Evolutionary conservation across 2,113 vertebrate species (phyloP).

Genomic region (Hippocampus abdominalis): DNA sequence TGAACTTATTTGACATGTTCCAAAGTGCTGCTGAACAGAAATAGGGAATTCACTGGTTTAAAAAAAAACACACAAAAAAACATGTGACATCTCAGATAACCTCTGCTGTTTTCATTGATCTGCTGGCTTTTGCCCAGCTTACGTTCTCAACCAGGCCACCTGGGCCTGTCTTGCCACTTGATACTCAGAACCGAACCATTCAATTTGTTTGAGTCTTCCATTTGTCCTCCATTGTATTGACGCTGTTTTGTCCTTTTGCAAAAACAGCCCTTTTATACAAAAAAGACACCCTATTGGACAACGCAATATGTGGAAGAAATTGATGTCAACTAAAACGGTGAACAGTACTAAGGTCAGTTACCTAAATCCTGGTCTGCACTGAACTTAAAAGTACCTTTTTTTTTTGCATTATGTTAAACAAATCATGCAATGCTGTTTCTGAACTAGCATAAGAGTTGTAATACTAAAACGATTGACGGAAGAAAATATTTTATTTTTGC

Average conservation of each 20-base stretch:
- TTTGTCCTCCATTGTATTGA: conserved; percentile 1
- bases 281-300: not conserved
- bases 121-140: conserved; percentile 2
- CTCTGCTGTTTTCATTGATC: conserved; percentile 26
- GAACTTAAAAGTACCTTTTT: not conserved
- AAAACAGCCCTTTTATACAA: not conserved
- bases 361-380: not conserved
- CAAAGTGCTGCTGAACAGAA: not conserved
- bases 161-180: conserved; percentile 13
- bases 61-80: conserved; percentile 24
- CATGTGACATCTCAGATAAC: conserved; percentile 12
- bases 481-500: too few species aligned
- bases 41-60: conserved; percentile 16
- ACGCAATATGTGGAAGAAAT: not conserved
- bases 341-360: not conserved
- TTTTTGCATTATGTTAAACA: too few species aligned
- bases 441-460: too few species aligned
- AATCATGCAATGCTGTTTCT: too few species aligned
- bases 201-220: conserved; percentile 31
- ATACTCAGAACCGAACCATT: conserved; percentile 21
- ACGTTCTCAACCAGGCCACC: conserved; percentile 11
- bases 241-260: not conserved
- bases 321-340: conserved; percentile 3
- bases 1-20: conserved; percentile 5
- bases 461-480: too few species aligned